phyloP scores from a whole-genome alignment of 2,888 invertebrate genomes.

The Cremastobaeus sp. region DNA sequence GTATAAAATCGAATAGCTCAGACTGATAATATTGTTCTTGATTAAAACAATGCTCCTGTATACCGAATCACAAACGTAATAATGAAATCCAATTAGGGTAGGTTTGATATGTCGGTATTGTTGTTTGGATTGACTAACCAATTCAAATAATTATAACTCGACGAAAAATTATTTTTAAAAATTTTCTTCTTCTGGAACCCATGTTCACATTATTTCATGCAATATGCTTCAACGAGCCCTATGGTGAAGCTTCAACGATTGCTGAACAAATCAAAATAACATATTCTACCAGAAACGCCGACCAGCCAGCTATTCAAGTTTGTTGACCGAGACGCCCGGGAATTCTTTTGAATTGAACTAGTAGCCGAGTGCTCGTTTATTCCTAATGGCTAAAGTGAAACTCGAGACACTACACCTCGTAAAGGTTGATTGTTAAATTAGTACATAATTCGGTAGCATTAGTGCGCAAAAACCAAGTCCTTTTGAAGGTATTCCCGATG shows the following conservation, averaged over 20 bases:
- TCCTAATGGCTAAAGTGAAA: constrained; percentile 34
- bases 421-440: constrained; percentile 40
- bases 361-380: constrained; percentile 37
- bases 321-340: constrained; percentile 31
- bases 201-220: too few species aligned
- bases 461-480: constrained; percentile 34
- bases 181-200: too few species aligned
- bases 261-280: constrained; percentile 4
- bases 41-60: constrained; percentile 21
- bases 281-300: not conserved
- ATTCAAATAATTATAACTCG: too few species aligned
- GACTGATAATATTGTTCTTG: constrained; percentile 38
- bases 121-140: too few species aligned
- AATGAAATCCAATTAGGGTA: constrained; percentile 10
- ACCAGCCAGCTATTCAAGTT: constrained; percentile 10
- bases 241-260: constrained; percentile 16
- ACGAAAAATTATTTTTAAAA: too few species aligned
- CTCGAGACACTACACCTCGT: constrained; percentile 18
- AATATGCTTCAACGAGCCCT: too few species aligned
- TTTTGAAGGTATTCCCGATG: constrained; percentile 32
- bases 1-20: constrained; percentile 52
- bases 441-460: constrained; percentile 33
- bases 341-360: constrained; percentile 24
- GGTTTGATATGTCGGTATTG: too few species aligned
- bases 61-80: not conserved